Evolutionary conservation across 2,113 vertebrate genomes (phyloP).

Genomic region (Eleginops maclovinus): DNA sequence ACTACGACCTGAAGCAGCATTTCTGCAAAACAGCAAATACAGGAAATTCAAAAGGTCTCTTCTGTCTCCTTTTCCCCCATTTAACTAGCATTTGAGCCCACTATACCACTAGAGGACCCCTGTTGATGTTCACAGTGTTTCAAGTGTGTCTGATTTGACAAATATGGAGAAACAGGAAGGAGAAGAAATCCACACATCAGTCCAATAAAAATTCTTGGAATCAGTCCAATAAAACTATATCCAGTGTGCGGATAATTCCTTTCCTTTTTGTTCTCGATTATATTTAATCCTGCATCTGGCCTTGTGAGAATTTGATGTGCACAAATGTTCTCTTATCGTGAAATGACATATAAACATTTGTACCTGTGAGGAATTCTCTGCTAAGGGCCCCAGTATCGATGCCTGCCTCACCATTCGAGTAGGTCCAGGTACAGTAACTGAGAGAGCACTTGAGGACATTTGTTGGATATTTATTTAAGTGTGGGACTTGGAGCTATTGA

Average conservation of each 20-base stretch:
- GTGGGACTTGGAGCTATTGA: no score
- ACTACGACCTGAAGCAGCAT: slow-evolving; percentile 5
- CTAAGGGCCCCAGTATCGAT: slow-evolving; percentile 9
- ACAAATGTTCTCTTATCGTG: neutral
- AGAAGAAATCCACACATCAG: neutral
- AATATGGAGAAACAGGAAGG: neutral
- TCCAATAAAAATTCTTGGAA: no score
- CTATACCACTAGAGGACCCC: neutral
- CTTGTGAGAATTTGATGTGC: neutral
- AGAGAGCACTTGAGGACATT: no score
- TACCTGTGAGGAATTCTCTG: slow-evolving; percentile 7
- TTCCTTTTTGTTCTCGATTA: neutral
- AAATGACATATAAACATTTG: neutral
- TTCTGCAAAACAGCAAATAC: neutral
- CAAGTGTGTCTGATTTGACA: neutral
- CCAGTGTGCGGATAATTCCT: neutral
- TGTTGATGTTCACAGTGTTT: neutral
- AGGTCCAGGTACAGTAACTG: no score
- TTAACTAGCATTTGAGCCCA: slow-evolving; percentile 9
- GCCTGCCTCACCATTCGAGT: neutral
- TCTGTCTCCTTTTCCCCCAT: neutral
- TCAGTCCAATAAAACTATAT: neutral
- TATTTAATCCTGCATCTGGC: neutral
- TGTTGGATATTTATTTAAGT: no score
- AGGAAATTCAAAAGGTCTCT: neutral